Conservation (phyloP, 23 tunicate genomes). For the Diplosoma virens region DNA sequence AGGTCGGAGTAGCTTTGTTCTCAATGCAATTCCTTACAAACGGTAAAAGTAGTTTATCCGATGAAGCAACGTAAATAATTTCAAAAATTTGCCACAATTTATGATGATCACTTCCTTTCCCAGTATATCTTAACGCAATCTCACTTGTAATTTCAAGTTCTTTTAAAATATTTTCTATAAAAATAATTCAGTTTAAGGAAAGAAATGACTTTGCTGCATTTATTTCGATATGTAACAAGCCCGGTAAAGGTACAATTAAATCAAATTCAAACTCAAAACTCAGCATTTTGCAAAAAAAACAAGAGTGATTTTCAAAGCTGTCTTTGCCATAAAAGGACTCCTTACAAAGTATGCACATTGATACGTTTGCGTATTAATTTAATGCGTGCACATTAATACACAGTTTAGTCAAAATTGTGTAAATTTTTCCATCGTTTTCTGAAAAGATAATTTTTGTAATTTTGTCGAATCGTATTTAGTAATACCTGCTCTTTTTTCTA, state of each 20-base stretch:
- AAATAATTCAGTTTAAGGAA: background rate
- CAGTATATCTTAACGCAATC: background rate
- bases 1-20: background rate
- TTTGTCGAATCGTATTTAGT: background rate
- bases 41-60: conserved; percentile 1
- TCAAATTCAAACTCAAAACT: background rate
- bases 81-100: conserved; percentile 4
- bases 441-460: background rate
- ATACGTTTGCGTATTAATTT: too few relatives aligned
- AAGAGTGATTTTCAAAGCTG: background rate
- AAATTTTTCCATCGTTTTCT: conserved; percentile 3
- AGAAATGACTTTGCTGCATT: background rate
- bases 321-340: background rate
- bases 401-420: background rate
- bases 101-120: background rate
- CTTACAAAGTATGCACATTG: background rate
- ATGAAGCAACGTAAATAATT: too few relatives aligned
- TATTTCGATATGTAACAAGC: background rate
- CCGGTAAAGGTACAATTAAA: conserved; percentile 6
- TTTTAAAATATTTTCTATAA: background rate
- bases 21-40: background rate
- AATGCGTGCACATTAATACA: too few relatives aligned
- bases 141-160: background rate
- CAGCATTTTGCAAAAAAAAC: background rate
- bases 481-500: background rate